These are phyloP conservation scores for Drosophila persimilis DNA, from an alignment of 1,140 invertebrate species.

Conservation along the genomic window DNA sequence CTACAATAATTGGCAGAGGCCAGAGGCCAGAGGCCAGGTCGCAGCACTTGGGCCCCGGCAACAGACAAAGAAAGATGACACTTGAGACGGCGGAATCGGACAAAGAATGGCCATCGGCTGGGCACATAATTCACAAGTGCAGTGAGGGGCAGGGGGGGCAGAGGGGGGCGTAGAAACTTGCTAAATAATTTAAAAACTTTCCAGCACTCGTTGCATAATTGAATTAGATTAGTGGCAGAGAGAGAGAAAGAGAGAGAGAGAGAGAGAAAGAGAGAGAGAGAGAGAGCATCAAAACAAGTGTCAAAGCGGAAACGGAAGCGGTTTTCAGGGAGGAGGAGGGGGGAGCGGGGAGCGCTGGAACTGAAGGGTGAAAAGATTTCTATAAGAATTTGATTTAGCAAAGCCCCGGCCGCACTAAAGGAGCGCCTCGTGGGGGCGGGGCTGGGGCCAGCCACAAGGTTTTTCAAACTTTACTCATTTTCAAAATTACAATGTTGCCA, in stretches of 20 bases:
- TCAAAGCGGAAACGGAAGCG: constrained; percentile 76
- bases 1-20: constrained; percentile 62
- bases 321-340: neutral
- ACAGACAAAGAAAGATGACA: constrained; percentile 66
- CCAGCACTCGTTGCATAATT: constrained; percentile 65
- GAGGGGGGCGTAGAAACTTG: constrained; percentile 34
- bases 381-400: constrained; percentile 74
- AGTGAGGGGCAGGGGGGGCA: constrained; percentile 14
- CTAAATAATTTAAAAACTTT: constrained; percentile 72
- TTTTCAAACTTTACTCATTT: constrained; percentile 83
- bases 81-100: constrained; percentile 50
- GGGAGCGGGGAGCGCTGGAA: neutral
- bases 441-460: constrained; percentile 54
- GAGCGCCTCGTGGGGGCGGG: neutral
- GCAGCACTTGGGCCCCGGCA: neutral
- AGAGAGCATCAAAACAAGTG: constrained; percentile 66
- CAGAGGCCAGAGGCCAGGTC: constrained; percentile 46
- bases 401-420: constrained; percentile 24
- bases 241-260: neutral
- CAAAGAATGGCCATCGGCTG: constrained; percentile 4
- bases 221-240: constrained; percentile 43
- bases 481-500: constrained; percentile 82
- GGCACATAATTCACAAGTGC: constrained; percentile 51
- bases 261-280: neutral
- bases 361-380: constrained; percentile 49